A percentile compares a stretch with the other conserved stretches of the same genome.
Conservation (phyloP, 2,888 invertebrate species). For the Euzetes globulus region DNA sequence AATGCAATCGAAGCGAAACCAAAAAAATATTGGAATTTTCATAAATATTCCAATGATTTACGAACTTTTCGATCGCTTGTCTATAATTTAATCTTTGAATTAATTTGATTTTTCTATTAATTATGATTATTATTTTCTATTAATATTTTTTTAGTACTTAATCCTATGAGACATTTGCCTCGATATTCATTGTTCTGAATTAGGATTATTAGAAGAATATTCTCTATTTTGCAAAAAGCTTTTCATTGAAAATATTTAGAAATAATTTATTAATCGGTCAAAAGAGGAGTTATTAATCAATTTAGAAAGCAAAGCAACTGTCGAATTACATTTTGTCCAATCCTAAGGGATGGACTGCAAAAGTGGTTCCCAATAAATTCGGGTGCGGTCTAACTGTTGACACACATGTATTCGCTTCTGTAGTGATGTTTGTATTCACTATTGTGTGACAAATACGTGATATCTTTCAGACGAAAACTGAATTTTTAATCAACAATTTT, state of each 20-base stretch:
- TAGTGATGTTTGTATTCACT: conserved; percentile 18
- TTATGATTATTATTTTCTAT: too few species aligned
- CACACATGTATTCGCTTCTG: conserved; percentile 18
- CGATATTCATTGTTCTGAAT: too few species aligned
- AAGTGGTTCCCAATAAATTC: not conserved
- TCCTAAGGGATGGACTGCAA: not conserved
- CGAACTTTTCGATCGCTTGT: not conserved
- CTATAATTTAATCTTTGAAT: not conserved
- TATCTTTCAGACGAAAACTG: conserved; percentile 1
- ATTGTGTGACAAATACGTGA: conserved; percentile 9
- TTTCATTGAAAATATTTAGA: too few species aligned
- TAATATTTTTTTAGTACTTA: too few species aligned
- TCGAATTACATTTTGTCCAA: not conserved
- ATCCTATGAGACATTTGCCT: too few species aligned
- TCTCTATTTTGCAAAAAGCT: too few species aligned
- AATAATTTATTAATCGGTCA: too few species aligned
- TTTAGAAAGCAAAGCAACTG: not conserved
- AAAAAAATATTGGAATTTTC: not conserved
- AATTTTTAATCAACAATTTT: conserved; percentile 6
- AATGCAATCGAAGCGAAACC: too few species aligned
- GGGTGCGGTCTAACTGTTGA: conserved; percentile 27
- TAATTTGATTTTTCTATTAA: not conserved
- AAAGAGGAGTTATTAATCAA: not conserved
- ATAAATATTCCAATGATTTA: not conserved
- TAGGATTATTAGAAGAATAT: too few species aligned